phyloP scores from a whole-genome alignment of 2,888 invertebrate species.

The Phrixothrix hirtus region DNA sequence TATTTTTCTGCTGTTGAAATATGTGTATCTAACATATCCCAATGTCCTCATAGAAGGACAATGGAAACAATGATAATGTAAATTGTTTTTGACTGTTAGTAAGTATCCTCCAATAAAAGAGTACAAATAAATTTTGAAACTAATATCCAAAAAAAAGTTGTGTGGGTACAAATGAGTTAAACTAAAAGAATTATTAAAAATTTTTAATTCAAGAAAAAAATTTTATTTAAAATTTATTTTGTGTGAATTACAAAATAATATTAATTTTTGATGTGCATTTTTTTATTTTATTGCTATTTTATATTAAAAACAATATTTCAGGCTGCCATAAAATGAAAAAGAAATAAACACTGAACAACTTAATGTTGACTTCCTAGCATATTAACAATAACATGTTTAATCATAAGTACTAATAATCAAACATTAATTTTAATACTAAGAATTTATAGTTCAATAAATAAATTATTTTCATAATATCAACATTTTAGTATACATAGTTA shows the following conservation, averaged over 20 bases:
- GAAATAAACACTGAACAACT: neutral
- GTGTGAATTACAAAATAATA: slow-evolving; percentile 4
- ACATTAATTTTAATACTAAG: too few species aligned
- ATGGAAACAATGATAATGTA: too few species aligned
- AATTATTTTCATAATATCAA: neutral
- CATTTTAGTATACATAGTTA: neutral
- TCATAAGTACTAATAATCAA: neutral
- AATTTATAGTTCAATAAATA: neutral
- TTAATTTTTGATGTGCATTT: neutral
- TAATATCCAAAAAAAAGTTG: too few species aligned
- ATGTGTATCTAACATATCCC: too few species aligned
- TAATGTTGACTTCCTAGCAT: neutral
- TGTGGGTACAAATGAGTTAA: too few species aligned
- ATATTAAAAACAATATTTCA: neutral
- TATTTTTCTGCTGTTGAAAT: too few species aligned
- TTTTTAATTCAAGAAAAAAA: too few species aligned
- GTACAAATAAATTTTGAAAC: too few species aligned
- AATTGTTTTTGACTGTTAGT: too few species aligned
- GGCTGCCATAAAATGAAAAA: neutral
- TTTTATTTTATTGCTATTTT: slow-evolving; percentile 1
- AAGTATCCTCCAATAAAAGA: too few species aligned
- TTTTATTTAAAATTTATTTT: slow-evolving; percentile 1
- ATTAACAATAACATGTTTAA: neutral
- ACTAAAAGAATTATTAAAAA: too few species aligned
- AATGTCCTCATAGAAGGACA: too few species aligned